Conservation (phyloP, 2,888 invertebrate species). For the Polyommatus iphigenia region DNA sequence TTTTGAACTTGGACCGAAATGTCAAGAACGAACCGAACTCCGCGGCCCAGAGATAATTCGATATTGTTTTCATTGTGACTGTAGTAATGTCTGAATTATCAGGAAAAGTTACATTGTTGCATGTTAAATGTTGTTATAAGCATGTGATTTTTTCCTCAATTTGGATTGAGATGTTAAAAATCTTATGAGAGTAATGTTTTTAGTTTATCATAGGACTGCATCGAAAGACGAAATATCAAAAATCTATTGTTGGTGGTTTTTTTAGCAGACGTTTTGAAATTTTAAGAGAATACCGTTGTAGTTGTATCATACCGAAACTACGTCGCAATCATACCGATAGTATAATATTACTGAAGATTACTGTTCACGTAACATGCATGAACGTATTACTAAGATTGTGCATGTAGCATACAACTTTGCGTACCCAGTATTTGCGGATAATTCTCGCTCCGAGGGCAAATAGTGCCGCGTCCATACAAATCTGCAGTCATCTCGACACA, state of each 20-base stretch:
- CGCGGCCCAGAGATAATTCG: background rate
- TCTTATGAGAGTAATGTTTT: too few relatives aligned
- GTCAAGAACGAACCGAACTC: slow-evolving; percentile 32
- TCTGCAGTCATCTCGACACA: slow-evolving; percentile 12
- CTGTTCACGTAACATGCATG: too few relatives aligned
- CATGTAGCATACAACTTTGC: background rate
- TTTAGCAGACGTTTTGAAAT: background rate
- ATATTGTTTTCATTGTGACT: background rate
- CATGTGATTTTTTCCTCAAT: background rate
- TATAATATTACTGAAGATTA: background rate
- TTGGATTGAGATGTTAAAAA: background rate
- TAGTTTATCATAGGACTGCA: too few relatives aligned
- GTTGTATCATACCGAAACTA: background rate
- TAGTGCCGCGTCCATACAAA: background rate
- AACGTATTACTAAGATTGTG: background rate
- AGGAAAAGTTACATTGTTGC: background rate
- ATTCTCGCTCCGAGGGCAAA: slow-evolving; percentile 20
- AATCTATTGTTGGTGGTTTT: too few relatives aligned
- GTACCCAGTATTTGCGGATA: background rate
- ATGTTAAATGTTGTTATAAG: background rate
- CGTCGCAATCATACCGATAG: background rate
- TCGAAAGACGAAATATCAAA: too few relatives aligned
- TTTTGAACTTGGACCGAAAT: slow-evolving; percentile 33
- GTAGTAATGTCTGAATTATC: background rate
- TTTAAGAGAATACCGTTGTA: background rate